Evolutionary conservation across 2,797 vertebrate species (phyloP), one percentile per base, ranked within the genome.

Genomic region (Adrianichthys oophorus): DNA sequence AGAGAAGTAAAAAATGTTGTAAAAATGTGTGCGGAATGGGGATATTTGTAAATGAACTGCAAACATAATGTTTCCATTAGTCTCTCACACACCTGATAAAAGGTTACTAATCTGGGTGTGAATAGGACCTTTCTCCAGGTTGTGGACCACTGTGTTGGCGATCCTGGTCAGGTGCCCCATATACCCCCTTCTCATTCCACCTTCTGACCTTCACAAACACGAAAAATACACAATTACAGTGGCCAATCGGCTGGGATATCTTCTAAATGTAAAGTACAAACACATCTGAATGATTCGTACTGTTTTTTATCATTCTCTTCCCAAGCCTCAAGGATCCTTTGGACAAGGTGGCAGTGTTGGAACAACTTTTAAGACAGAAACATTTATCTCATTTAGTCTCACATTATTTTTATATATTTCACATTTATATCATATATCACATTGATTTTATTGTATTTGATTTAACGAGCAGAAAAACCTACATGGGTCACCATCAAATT

Each of bases 151-250:
- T 0, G 94, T 93, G 24, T 99, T 99, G 85, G 98, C 98, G 32
- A 99, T 98, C 54, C 98, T 93, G 0, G 98, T 99, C 48, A 99
- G 94, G 89, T 99, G 98, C 41, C 98, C 98, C 98, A 99, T 99
- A 79, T 98, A 95, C 15, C 98, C 98, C 51, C 94, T 92, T 76
- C 98, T 92, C 93, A 95, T 95, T 1, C 98, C 98, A 0, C 95
- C 97, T 50, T 94, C 93, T 29, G 93, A 92, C 93, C 98, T 99
- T 82, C 50, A 76, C 45, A 76, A 50, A 80, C 0, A 59, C 12
- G 17, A 52, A 63, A 43, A 52, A 41, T 12, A 1, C 3, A 15
- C 14, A 10, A 26, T 42, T 29, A 41, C 1, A 29, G 26, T 29
- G 3, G 8, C 5, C 15, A 23, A 47, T 2, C 7, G 48, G 15